phyloP scores from a whole-genome alignment of 53 echinoderm and acorn worm genomes.

The Glandiceps talaboti region DNA sequence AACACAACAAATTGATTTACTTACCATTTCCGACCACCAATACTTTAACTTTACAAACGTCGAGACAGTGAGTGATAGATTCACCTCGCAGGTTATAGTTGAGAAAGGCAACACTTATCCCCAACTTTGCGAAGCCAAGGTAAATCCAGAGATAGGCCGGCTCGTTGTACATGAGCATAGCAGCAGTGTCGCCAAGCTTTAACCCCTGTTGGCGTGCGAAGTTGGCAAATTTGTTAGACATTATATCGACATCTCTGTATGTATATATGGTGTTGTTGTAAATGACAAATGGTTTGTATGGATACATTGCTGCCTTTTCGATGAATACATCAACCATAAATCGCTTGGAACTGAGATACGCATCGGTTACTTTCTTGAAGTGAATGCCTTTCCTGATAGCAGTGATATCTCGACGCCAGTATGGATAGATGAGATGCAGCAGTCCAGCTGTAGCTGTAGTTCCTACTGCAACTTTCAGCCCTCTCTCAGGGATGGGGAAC shows the following conservation, averaged over 20 bases:
- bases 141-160: slow-evolving; percentile 41
- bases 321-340: slow-evolving; percentile 40
- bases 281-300: slow-evolving; percentile 43
- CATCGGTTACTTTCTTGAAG: background rate
- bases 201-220: slow-evolving; percentile 33
- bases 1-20: background rate
- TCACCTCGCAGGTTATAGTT: slow-evolving; percentile 47
- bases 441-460: background rate
- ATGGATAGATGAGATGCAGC: background rate
- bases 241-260: slow-evolving; percentile 30
- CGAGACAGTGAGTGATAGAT: slow-evolving; percentile 54
- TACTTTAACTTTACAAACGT: slow-evolving; percentile 27
- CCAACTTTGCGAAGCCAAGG: slow-evolving; percentile 45
- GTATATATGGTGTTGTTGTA: slow-evolving; percentile 29
- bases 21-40: slow-evolving; percentile 52
- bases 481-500: no score
- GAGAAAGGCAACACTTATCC: slow-evolving; percentile 32
- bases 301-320: slow-evolving; percentile 19
- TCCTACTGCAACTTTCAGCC: background rate
- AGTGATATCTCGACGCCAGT: background rate
- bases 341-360: background rate
- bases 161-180: slow-evolving; percentile 45
- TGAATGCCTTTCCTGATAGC: background rate
- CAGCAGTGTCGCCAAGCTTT: slow-evolving; percentile 25
- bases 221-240: slow-evolving; percentile 38